A percentile compares a stretch with the other conserved stretches of the same genome.
Conservation (phyloP, 1,140 invertebrate species). For the Camponotus pennsylvanicus region DNA sequence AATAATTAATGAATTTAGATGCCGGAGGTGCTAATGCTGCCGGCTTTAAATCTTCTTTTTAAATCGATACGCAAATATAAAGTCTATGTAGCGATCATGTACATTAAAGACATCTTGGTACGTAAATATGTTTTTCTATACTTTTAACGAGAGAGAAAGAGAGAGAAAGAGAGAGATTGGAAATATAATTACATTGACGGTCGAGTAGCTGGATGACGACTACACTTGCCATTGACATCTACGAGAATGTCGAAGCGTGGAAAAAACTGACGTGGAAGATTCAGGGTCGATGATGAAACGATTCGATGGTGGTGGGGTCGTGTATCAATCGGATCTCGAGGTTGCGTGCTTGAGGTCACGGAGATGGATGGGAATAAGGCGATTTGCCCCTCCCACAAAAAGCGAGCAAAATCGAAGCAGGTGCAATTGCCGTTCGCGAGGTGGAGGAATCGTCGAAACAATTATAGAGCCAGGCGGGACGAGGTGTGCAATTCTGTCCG, state of each 20-base stretch:
- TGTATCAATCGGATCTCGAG: slow-evolving; percentile 76
- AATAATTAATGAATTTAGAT: background rate
- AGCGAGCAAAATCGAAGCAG: slow-evolving; percentile 79
- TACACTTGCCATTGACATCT: slow-evolving; percentile 4
- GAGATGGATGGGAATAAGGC: slow-evolving; percentile 73
- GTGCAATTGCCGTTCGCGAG: slow-evolving; percentile 76
- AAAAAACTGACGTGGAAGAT: slow-evolving; percentile 49
- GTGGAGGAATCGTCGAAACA: slow-evolving; percentile 79
- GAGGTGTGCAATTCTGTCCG: slow-evolving; percentile 72
- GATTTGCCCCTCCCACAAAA: slow-evolving; percentile 76
- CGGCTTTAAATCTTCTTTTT: background rate
- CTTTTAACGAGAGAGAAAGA: background rate
- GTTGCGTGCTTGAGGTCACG: slow-evolving; percentile 78
- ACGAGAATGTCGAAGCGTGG: slow-evolving; percentile 32
- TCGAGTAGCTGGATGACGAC: background rate
- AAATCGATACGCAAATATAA: background rate
- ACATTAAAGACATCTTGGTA: background rate
- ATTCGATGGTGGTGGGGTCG: slow-evolving; percentile 56
- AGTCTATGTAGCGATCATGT: too few species aligned
- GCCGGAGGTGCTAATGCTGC: background rate
- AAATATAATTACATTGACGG: slow-evolving; percentile 22
- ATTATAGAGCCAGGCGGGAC: slow-evolving; percentile 74
- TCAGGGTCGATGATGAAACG: slow-evolving; percentile 69
- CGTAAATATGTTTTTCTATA: background rate
- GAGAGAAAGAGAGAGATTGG: background rate